phyloP scores from a whole-genome alignment of 2,888 invertebrate genomes.

The Limnephilus rhombicus region DNA sequence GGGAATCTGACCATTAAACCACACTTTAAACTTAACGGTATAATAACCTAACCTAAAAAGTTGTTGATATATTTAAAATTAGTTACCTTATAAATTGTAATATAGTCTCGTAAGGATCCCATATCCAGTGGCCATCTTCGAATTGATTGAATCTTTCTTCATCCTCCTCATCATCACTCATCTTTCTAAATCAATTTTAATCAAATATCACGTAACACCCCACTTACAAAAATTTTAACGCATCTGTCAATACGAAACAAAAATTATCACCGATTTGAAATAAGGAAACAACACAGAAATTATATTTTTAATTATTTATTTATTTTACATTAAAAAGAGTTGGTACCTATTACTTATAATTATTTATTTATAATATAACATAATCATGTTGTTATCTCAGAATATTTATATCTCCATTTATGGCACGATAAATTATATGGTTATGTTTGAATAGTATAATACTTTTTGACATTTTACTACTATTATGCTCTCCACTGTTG shows the following conservation, averaged over 20 bases:
- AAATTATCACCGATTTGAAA: not conserved
- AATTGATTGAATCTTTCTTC: constrained; percentile 47
- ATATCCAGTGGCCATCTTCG: constrained; percentile 61
- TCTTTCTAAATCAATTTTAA: not conserved
- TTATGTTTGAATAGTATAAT: not conserved
- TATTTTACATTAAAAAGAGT: not conserved
- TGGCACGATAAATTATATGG: not conserved
- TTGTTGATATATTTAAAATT: not conserved
- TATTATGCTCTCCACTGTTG: not conserved
- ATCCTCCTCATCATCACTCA: constrained; percentile 51
- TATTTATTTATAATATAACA: not conserved
- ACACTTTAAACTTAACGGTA: no score
- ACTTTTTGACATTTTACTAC: not conserved
- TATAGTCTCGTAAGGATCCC: constrained; percentile 47
- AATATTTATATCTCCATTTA: not conserved
- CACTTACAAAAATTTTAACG: not conserved
- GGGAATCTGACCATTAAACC: not conserved
- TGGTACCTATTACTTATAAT: not conserved
- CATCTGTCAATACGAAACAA: not conserved
- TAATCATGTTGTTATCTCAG: not conserved
- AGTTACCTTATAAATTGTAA: constrained; percentile 56
- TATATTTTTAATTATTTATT: not conserved
- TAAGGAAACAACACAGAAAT: not conserved
- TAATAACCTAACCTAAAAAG: no score
- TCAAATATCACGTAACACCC: not conserved